A percentile compares a stretch with the other conserved stretches of the same genome.
phyloP scores from a whole-genome alignment of 2,888 invertebrate species.

The Julus scandinavius region DNA sequence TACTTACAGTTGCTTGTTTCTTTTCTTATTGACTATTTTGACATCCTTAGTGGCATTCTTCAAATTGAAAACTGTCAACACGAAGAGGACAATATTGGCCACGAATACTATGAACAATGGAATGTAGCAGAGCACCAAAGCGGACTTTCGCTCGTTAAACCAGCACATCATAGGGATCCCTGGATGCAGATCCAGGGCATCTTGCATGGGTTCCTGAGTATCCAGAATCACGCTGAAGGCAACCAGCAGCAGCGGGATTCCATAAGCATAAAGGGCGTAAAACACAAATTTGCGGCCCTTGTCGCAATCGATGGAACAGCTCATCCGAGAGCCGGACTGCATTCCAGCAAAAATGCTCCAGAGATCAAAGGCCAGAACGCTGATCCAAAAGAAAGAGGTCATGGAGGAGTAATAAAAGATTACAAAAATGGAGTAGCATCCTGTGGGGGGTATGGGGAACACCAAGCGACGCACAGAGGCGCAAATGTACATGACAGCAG shows the following conservation, averaged over 20 bases:
- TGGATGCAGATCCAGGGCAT: conserved; percentile 44
- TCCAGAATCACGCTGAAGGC: conserved; percentile 37
- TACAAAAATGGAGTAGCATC: conserved; percentile 62
- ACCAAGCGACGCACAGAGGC: conserved; percentile 46
- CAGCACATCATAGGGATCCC: conserved; percentile 49
- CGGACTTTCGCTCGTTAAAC: conserved; percentile 54
- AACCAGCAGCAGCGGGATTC: conserved; percentile 42
- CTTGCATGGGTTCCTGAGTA: conserved; percentile 30
- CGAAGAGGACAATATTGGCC: conserved; percentile 50
- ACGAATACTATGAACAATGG: conserved; percentile 49
- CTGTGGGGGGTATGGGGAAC: background rate
- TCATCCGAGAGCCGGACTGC: conserved; percentile 15
- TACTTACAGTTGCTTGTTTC: conserved; percentile 54
- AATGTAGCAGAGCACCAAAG: conserved; percentile 35
- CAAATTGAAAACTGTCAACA: conserved; percentile 47
- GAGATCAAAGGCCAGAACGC: conserved; percentile 94
- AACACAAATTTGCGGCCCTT: background rate
- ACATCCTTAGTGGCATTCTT: conserved; percentile 41
- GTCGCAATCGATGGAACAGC: background rate
- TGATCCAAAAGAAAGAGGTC: conserved; percentile 92
- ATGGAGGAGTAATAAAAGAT: conserved; percentile 88
- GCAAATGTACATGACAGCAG: conserved; percentile 55
- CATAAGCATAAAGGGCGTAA: conserved; percentile 50
- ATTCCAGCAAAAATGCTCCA: conserved; percentile 69
- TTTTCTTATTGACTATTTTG: conserved; percentile 54